phyloP scores from a whole-genome alignment of 2,888 invertebrate genomes.

The Synanthedon vespiformis region DNA sequence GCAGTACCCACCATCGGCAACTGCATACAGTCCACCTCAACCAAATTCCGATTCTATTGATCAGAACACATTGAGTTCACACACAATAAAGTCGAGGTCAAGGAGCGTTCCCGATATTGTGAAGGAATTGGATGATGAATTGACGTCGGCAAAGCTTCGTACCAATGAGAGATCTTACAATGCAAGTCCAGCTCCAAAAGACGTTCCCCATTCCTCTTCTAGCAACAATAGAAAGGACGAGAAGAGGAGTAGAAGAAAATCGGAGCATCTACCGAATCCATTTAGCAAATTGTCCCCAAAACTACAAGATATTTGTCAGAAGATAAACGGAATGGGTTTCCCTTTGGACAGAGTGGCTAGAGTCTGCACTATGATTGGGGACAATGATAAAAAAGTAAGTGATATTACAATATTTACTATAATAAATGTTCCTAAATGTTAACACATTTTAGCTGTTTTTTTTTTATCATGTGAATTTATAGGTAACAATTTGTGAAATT shows the following conservation, averaged over 20 bases:
- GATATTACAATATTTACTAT: neutral
- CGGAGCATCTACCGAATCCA: conserved; percentile 47
- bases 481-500: too few species aligned
- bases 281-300: conserved; percentile 54
- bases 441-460: too few species aligned
- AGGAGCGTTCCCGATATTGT: conserved; percentile 82
- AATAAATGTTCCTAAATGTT: too few species aligned
- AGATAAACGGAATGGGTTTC: conserved; percentile 90
- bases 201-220: conserved; percentile 23
- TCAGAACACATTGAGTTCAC: conserved; percentile 16
- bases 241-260: conserved; percentile 30
- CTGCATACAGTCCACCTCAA: conserved; percentile 11
- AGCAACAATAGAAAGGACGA: conserved; percentile 30
- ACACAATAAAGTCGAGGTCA: conserved; percentile 56
- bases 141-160: conserved; percentile 56
- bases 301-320: conserved; percentile 76
- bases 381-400: conserved; percentile 85
- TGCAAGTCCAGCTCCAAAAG: conserved; percentile 59
- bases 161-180: conserved; percentile 63
- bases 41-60: conserved; percentile 16
- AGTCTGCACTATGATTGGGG: conserved; percentile 81
- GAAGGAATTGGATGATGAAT: conserved; percentile 78
- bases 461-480: too few species aligned
- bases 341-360: conserved; percentile 83
- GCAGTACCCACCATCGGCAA: conserved; percentile 25